Percentiles rank a stretch among this genome's conserved stretches.
These are phyloP conservation scores for Nymphalis c-album DNA, from an alignment of 2,888 invertebrate genomes.

Conservation along the genomic window DNA sequence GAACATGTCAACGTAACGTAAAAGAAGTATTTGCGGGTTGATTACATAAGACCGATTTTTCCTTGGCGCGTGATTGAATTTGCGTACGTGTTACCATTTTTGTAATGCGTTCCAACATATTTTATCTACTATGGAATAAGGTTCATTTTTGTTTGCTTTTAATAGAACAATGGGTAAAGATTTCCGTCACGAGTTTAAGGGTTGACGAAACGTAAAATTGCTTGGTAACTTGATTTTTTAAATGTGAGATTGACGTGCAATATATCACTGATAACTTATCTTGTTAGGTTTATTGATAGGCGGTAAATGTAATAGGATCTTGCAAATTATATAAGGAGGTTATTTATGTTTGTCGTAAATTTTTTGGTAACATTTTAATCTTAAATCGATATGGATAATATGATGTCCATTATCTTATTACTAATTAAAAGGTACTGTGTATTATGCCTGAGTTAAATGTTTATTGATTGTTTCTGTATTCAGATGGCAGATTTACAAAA, in stretches of 20 bases:
- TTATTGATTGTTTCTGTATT: no score
- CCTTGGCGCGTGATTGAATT: slow-evolving; percentile 16
- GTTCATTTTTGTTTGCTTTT: slow-evolving; percentile 17
- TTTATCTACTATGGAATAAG: slow-evolving; percentile 11
- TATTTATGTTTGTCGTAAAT: background rate
- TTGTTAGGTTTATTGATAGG: slow-evolving; percentile 51
- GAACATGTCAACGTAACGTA: slow-evolving; percentile 9
- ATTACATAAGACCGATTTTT: slow-evolving; percentile 29
- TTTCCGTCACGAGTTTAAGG: slow-evolving; percentile 63
- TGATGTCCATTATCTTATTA: no score
- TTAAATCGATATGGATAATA: background rate
- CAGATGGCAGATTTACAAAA: no score
- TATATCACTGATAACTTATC: slow-evolving; percentile 59
- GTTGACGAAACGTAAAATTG: slow-evolving; percentile 75
- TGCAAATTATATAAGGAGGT: slow-evolving; percentile 12
- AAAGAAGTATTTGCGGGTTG: slow-evolving; percentile 15
- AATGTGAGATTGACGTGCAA: slow-evolving; percentile 72
- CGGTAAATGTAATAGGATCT: slow-evolving; percentile 35
- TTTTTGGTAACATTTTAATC: background rate
- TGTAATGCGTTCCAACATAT: slow-evolving; percentile 1
- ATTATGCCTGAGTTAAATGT: no score
- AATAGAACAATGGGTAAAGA: slow-evolving; percentile 3
- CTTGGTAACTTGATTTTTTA: slow-evolving; percentile 76
- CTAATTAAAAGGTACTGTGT: no score
- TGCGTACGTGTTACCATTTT: slow-evolving; percentile 22